Evolutionary conservation across 2,113 vertebrate genomes (phyloP).

Genomic region (Aegithalos caudatus): DNA sequence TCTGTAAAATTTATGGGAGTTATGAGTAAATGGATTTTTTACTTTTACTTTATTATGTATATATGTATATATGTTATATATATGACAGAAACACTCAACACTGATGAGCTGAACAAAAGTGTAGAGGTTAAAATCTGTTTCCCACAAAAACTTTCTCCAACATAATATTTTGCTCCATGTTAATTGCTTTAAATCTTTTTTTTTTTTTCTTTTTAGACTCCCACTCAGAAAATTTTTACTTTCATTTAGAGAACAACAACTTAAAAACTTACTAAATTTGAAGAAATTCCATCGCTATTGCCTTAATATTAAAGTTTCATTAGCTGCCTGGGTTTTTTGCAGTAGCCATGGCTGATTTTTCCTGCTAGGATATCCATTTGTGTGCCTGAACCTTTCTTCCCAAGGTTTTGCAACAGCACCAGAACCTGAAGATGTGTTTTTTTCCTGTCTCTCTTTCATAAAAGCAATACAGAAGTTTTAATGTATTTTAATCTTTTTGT

Average conservation of each 20-base stretch:
- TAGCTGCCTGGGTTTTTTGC: background rate
- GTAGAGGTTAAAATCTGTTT: background rate
- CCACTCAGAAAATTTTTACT: background rate
- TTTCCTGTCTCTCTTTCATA: background rate
- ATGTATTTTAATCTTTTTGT: background rate
- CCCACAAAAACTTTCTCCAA: background rate
- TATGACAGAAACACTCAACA: background rate
- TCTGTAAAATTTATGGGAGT: background rate
- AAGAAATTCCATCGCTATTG: background rate
- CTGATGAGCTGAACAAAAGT: background rate
- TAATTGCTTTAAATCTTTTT: background rate
- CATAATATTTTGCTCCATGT: background rate
- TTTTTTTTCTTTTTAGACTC: background rate
- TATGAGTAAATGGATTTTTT: background rate
- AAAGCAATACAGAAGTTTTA: background rate
- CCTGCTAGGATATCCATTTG: background rate
- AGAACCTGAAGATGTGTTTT: background rate
- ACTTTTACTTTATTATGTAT: background rate
- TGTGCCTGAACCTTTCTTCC: background rate
- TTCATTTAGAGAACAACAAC: background rate
- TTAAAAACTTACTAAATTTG: background rate
- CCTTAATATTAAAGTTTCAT: background rate
- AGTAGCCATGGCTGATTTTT: background rate
- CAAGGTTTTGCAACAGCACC: background rate
- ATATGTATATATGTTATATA: background rate